These are phyloP conservation scores for Spisula subtruncata DNA, from an alignment of 2,888 invertebrate species.

Conservation along the genomic window DNA sequence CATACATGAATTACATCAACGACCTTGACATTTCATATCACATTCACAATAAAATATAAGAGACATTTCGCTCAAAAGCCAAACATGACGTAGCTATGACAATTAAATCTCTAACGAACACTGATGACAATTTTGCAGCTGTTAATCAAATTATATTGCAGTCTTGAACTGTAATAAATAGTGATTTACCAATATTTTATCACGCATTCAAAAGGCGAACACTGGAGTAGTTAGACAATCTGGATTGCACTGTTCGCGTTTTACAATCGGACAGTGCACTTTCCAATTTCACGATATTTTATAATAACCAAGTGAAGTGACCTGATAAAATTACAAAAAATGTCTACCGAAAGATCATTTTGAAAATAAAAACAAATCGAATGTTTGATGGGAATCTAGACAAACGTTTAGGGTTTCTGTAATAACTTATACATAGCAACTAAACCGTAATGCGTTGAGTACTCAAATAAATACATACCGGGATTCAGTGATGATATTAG, in stretches of 20 bases:
- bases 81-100: conserved; percentile 10
- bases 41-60: conserved; percentile 10
- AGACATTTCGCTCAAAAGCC: neutral
- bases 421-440: too few species aligned
- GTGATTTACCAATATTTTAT: conserved; percentile 2
- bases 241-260: too few species aligned
- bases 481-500: neutral
- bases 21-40: neutral
- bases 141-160: conserved; percentile 21
- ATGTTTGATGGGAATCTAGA: too few species aligned
- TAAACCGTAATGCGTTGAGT: neutral
- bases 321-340: too few species aligned
- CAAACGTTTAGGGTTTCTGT: too few species aligned
- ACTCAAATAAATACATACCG: neutral
- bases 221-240: neutral
- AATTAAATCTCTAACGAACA: neutral
- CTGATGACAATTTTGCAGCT: neutral
- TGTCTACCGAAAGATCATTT: too few species aligned
- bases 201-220: neutral
- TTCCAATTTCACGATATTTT: too few species aligned
- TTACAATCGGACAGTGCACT: too few species aligned
- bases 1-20: neutral
- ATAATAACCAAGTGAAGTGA: too few species aligned
- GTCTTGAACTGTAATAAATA: neutral
- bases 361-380: too few species aligned